A percentile compares a stretch with the other conserved stretches of the same genome.
Conservation (phyloP, 2,888 invertebrate species). For the Vesta saturnalis region DNA sequence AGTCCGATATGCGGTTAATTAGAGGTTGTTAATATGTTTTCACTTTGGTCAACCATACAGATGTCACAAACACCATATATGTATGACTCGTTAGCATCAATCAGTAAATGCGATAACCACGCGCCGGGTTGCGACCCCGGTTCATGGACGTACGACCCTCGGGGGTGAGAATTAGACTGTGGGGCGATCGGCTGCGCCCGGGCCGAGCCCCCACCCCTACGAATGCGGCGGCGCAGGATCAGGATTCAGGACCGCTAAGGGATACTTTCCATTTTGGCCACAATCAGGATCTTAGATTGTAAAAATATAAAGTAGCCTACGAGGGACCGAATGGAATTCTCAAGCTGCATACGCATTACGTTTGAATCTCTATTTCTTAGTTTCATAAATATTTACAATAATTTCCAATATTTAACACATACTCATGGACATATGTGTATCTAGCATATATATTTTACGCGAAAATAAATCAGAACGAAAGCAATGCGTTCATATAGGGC, state of each 20-base stretch:
- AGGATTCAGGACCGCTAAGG: conserved; percentile 40
- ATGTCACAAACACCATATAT: conserved; percentile 34
- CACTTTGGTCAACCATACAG: conserved; percentile 19
- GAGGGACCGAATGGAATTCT: conserved; percentile 24
- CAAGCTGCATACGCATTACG: conserved; percentile 15
- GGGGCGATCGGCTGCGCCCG: conserved; percentile 61
- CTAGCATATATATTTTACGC: no score
- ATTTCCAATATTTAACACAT: no score
- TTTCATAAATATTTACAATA: no score
- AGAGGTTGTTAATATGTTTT: conserved; percentile 12
- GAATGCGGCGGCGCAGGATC: conserved; percentile 52
- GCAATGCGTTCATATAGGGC: neutral
- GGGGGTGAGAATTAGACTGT: conserved; percentile 56
- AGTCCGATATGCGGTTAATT: conserved; percentile 21
- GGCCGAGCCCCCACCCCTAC: conserved; percentile 60
- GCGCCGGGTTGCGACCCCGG: conserved; percentile 39
- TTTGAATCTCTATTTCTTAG: neutral
- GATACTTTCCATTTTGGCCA: conserved; percentile 42
- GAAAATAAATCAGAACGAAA: neutral
- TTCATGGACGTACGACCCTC: conserved; percentile 44
- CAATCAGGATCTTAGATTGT: conserved; percentile 41
- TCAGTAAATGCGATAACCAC: conserved; percentile 41
- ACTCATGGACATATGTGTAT: no score
- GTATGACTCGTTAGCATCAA: conserved; percentile 42
- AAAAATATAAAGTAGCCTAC: conserved; percentile 37